These are phyloP conservation scores for Folsomia manolachei DNA, from an alignment of 2,888 invertebrate genomes.

Conservation along the genomic window DNA sequence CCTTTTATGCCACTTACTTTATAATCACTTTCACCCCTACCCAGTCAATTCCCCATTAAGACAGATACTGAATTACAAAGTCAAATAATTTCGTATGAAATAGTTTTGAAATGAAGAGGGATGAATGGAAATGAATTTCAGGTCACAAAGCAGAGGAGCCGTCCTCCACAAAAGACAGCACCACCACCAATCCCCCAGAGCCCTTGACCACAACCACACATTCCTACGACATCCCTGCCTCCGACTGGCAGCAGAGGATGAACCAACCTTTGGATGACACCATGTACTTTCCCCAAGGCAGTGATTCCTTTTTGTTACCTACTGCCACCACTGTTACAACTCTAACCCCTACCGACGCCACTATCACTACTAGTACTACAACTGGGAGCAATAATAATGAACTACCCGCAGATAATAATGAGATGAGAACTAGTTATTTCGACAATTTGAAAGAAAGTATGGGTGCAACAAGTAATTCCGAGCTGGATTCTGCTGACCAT, in stretches of 20 bases:
- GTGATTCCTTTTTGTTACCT: background rate
- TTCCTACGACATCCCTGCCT: conserved; percentile 26
- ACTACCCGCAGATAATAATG: background rate
- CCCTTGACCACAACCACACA: background rate
- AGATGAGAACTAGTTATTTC: background rate
- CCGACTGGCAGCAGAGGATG: conserved; percentile 50
- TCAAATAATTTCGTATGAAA: too few species aligned
- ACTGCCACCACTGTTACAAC: background rate
- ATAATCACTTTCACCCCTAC: too few species aligned
- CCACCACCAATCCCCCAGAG: conserved; percentile 8
- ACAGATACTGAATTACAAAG: too few species aligned
- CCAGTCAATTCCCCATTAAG: too few species aligned
- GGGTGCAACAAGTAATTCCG: background rate
- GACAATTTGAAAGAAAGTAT: background rate
- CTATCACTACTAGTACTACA: background rate
- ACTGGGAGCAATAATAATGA: background rate
- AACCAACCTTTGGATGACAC: conserved; percentile 47
- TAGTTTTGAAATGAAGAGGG: background rate
- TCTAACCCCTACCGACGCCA: too few species aligned
- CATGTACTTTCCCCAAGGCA: conserved; percentile 35
- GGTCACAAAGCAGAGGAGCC: conserved; percentile 25
- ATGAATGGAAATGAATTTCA: conserved; percentile 26
- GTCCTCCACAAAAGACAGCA: background rate
- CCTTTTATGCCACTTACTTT: too few species aligned
- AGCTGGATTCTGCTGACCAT: background rate